Evolutionary conservation across 2,113 vertebrate species (phyloP).

Genomic region (Elaphurus davidianus): DNA sequence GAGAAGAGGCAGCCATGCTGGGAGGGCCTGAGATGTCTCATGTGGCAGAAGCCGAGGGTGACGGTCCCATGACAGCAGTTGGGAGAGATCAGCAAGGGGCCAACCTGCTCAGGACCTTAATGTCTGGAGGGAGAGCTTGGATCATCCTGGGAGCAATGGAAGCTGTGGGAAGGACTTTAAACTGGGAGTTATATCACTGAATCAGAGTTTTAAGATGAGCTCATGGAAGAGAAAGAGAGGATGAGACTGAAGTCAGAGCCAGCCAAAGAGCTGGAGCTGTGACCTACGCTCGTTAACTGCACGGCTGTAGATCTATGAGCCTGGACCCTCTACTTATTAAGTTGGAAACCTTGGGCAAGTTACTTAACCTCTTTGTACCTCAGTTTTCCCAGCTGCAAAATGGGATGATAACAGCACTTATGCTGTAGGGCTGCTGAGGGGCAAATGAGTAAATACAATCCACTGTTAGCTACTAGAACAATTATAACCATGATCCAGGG

Average conservation of each 20-base stretch:
- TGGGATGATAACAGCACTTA: neutral
- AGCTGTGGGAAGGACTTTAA: neutral
- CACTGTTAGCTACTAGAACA: accelerated
- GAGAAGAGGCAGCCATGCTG: neutral
- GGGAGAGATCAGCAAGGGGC: neutral
- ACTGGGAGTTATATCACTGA: neutral
- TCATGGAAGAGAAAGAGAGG: neutral
- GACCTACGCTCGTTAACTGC: accelerated
- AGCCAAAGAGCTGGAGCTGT: neutral
- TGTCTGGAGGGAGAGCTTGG: neutral
- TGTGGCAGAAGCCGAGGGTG: neutral
- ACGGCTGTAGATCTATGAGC: accelerated
- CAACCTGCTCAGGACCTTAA: neutral
- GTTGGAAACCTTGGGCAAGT: neutral
- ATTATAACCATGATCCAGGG: accelerated
- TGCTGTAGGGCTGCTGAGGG: neutral
- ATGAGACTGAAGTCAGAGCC: neutral
- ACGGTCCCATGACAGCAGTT: accelerated
- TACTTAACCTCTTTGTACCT: neutral
- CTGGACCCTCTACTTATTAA: neutral
- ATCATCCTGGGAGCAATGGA: neutral
- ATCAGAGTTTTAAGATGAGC: neutral
- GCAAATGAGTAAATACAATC: neutral
- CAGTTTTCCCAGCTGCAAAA: neutral
- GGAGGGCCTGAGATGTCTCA: neutral